These are phyloP conservation scores for Melierax canorus DNA, from an alignment of 2,113 vertebrate species.

Conservation along the genomic window DNA sequence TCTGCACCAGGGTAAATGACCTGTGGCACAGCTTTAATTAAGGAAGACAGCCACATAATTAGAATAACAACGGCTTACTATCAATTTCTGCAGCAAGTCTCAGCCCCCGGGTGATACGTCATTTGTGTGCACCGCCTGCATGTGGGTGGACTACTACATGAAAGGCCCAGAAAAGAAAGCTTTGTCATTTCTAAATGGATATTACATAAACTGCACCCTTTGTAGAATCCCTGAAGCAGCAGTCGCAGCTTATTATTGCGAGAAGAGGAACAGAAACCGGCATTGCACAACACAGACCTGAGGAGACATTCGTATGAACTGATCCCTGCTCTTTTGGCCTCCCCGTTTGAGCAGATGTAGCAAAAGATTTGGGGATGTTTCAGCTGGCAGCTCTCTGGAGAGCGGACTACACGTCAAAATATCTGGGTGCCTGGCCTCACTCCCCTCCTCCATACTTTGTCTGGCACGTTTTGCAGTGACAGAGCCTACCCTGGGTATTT, in stretches of 20 bases:
- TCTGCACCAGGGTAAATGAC: conserved; percentile 46
- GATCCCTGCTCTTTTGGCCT: background rate
- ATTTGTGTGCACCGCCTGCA: conserved; percentile 28
- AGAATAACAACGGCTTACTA: conserved; percentile 55
- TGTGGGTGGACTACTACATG: conserved; percentile 60
- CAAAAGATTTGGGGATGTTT: background rate
- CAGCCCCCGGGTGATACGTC: conserved; percentile 25
- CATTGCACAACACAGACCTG: background rate
- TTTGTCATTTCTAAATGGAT: conserved; percentile 55
- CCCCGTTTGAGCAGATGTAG: background rate
- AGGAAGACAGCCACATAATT: conserved; percentile 46
- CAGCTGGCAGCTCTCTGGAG: background rate
- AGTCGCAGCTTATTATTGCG: conserved; percentile 5
- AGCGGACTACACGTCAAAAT: background rate
- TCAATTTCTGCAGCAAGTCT: conserved; percentile 44
- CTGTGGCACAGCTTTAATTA: conserved; percentile 59
- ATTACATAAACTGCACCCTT: conserved; percentile 49
- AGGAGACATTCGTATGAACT: background rate
- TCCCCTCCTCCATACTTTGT: background rate
- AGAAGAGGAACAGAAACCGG: conserved; percentile 45
- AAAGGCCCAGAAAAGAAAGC: conserved; percentile 57
- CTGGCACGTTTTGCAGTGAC: background rate
- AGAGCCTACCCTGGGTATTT: background rate
- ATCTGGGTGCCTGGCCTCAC: background rate
- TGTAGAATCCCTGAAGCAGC: conserved; percentile 57